A percentile compares a stretch with the other conserved stretches of the same genome.
phyloP scores from a whole-genome alignment of 2,888 invertebrate species.

The Globia sparganii region DNA sequence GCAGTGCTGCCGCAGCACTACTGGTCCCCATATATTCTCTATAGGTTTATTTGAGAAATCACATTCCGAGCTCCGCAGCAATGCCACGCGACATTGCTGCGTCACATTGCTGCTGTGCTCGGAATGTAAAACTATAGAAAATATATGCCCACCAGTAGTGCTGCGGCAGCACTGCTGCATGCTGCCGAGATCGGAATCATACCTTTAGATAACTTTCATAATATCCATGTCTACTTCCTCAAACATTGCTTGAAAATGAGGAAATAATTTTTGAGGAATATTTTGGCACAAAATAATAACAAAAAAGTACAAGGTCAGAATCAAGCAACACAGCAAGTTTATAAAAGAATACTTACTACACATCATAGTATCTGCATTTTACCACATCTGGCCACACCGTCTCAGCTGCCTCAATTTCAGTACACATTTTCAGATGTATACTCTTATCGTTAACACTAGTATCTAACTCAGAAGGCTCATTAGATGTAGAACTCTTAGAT shows the following conservation, averaged over 20 bases:
- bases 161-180: too few species aligned
- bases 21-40: too few species aligned
- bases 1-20: too few species aligned
- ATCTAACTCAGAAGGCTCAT: constrained; percentile 73
- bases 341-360: constrained; percentile 91
- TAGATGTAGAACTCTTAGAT: constrained; percentile 52
- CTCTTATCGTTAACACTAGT: constrained; percentile 79
- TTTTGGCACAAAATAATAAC: neutral
- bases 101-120: too few species aligned
- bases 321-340: neutral
- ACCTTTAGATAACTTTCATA: constrained; percentile 1
- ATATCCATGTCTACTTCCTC: neutral
- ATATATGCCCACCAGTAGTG: too few species aligned
- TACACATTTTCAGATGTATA: constrained; percentile 79
- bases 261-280: neutral
- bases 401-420: constrained; percentile 81
- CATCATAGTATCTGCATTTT: constrained; percentile 92
- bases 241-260: neutral
- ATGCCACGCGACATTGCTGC: too few species aligned
- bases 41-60: too few species aligned
- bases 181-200: too few species aligned
- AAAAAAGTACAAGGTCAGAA: neutral
- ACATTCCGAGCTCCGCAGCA: too few species aligned
- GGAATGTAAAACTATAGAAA: too few species aligned
- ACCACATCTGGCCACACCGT: constrained; percentile 91